A percentile compares a stretch with the other conserved stretches of the same genome.
Conservation (phyloP, 2,113 vertebrate species). For the Brachyhypopomus occidentalis region DNA sequence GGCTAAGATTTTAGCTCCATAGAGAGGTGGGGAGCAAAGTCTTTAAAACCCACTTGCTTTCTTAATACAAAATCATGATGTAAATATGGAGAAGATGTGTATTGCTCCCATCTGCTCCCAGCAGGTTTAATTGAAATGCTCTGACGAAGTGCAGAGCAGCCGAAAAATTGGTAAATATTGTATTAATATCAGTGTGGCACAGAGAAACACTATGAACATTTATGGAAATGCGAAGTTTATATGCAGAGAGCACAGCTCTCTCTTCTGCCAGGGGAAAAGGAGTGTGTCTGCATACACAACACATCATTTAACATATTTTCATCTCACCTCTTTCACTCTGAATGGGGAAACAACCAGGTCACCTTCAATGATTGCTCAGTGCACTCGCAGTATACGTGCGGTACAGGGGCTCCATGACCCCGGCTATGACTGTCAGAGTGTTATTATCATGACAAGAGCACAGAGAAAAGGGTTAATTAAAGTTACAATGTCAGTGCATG, state of each 20-base stretch:
- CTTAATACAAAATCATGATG: conserved; percentile 37
- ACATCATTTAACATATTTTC: conserved; percentile 4
- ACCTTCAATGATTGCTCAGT: conserved; percentile 17
- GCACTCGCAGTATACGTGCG: neutral
- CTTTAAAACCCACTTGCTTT: conserved; percentile 29
- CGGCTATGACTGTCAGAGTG: neutral
- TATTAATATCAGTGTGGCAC: conserved; percentile 44
- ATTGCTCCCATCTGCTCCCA: conserved; percentile 28
- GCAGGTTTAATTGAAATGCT: conserved; percentile 49
- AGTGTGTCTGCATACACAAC: conserved; percentile 13
- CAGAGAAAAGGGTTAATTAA: conserved; percentile 42
- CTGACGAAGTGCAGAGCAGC: neutral
- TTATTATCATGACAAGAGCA: conserved; percentile 8
- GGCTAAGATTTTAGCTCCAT: conserved; percentile 20
- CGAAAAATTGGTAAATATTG: conserved; percentile 22
- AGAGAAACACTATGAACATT: conserved; percentile 45
- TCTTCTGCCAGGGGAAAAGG: neutral
- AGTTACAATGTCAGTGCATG: conserved; percentile 24
- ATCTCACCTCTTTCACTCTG: neutral
- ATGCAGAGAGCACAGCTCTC: conserved; percentile 35
- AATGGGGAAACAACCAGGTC: conserved; percentile 15
- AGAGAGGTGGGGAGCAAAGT: conserved; percentile 25
- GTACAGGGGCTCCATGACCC: conserved; percentile 5
- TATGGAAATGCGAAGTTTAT: conserved; percentile 50
- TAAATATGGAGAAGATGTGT: conserved; percentile 33